Conservation (phyloP, 1,140 invertebrate genomes). For the Trachelipus rathkii region DNA sequence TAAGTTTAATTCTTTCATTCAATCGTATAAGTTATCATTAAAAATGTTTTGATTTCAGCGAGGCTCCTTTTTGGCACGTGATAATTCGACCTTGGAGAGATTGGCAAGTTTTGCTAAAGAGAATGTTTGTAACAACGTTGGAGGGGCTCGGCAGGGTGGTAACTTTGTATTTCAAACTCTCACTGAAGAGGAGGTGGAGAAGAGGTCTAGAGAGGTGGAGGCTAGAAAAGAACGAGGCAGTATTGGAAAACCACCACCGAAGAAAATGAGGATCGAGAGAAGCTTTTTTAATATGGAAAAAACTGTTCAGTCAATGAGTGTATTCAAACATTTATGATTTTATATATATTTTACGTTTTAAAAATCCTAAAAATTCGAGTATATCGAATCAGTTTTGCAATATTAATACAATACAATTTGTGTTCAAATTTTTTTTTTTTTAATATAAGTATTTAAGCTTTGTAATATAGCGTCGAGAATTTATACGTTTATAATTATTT, state of each 20-base stretch:
- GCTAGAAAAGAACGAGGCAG: neutral
- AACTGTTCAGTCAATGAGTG: neutral
- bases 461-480: too few relatives aligned
- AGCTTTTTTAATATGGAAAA: neutral
- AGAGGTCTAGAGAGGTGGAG: conserved; percentile 2
- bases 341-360: too few relatives aligned
- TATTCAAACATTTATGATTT: neutral
- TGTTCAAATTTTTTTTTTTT: too few relatives aligned
- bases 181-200: conserved; percentile 35
- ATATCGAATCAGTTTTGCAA: too few relatives aligned
- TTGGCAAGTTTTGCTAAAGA: conserved; percentile 39
- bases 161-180: conserved; percentile 43
- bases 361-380: too few relatives aligned
- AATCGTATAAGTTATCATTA: too few relatives aligned
- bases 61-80: conserved; percentile 40
- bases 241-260: neutral
- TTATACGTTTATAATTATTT: too few relatives aligned
- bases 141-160: conserved; percentile 31
- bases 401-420: too few relatives aligned
- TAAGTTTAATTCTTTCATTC: too few relatives aligned
- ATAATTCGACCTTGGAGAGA: conserved; percentile 33
- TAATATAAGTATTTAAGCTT: too few relatives aligned
- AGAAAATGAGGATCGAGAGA: neutral
- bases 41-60: conserved; percentile 31
- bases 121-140: conserved; percentile 26